phyloP scores from a whole-genome alignment of 2,888 invertebrate species.

The Aspidapion aeneum region DNA sequence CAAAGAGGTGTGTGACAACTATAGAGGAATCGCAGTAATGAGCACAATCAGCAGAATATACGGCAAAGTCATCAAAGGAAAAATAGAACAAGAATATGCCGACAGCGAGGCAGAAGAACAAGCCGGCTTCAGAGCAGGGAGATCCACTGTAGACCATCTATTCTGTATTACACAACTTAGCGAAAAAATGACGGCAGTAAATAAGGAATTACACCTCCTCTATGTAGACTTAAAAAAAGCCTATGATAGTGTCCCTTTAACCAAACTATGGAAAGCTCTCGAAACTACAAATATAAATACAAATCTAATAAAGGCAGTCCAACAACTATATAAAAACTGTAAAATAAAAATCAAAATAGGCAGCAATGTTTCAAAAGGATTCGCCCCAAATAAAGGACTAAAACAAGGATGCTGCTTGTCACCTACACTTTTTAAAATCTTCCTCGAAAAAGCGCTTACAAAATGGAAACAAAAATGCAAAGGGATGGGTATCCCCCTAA shows the following conservation, averaged over 20 bases:
- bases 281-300: neutral
- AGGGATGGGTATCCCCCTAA: neutral
- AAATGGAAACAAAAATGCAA: slow-evolving; percentile 5
- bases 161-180: neutral
- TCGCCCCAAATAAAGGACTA: slow-evolving; percentile 5
- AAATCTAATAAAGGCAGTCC: neutral
- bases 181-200: neutral
- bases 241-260: slow-evolving; percentile 2
- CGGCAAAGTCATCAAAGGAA: neutral
- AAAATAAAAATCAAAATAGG: neutral
- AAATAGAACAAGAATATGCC: neutral
- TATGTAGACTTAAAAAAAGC: slow-evolving; percentile 8
- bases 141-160: neutral
- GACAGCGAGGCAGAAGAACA: neutral
- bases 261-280: slow-evolving; percentile 2
- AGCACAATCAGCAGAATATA: neutral
- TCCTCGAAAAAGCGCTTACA: slow-evolving; percentile 2
- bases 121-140: neutral
- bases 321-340: neutral
- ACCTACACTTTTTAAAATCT: slow-evolving; percentile 9
- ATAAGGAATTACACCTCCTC: slow-evolving; percentile 7
- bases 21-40: neutral
- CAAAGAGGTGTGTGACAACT: neutral
- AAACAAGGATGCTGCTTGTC: slow-evolving; percentile 8
- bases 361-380: neutral